phyloP scores from a whole-genome alignment of 2,113 vertebrate species.

The Carassius auratus region DNA sequence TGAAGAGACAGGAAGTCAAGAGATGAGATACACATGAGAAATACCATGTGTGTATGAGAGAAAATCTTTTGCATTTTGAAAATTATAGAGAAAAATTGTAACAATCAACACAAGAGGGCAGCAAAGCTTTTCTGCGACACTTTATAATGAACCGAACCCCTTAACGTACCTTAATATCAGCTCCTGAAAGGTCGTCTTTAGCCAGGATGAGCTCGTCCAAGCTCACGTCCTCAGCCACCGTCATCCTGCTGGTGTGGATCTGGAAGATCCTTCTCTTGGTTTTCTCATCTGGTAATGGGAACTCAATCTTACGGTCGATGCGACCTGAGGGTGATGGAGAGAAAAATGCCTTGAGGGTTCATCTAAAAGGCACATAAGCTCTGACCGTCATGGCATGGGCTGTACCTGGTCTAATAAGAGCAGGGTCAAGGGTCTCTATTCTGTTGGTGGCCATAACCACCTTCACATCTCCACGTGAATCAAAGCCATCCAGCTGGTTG shows the following conservation, averaged over 20 bases:
- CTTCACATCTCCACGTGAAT: conserved; percentile 94
- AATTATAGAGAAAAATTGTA: background rate
- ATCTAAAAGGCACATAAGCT: background rate
- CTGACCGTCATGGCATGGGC: background rate
- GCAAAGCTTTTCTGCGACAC: background rate
- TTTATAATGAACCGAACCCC: background rate
- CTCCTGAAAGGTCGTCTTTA: conserved; percentile 95
- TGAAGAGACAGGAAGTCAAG: conserved; percentile 59
- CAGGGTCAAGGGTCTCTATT: conserved; percentile 95
- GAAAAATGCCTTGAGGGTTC: conserved; percentile 4
- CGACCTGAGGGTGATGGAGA: conserved; percentile 76
- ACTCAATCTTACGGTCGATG: conserved; percentile 96
- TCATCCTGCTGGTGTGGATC: conserved; percentile 97
- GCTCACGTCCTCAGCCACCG: conserved; percentile 87
- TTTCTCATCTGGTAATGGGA: conserved; percentile 94
- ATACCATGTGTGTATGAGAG: too few species aligned
- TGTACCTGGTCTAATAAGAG: conserved; percentile 93
- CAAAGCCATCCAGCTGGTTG: conserved; percentile 96
- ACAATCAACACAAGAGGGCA: conserved; percentile 15
- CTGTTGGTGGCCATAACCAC: conserved; percentile 98
- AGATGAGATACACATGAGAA: background rate
- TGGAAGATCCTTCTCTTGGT: conserved; percentile 95
- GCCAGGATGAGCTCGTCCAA: conserved; percentile 94
- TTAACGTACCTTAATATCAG: conserved; percentile 88
- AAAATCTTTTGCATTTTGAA: background rate